Percentiles rank a stretch among this genome's conserved stretches.
phyloP scores from a whole-genome alignment of 2,888 invertebrate species.

The Acanthoscelides obtectus region DNA sequence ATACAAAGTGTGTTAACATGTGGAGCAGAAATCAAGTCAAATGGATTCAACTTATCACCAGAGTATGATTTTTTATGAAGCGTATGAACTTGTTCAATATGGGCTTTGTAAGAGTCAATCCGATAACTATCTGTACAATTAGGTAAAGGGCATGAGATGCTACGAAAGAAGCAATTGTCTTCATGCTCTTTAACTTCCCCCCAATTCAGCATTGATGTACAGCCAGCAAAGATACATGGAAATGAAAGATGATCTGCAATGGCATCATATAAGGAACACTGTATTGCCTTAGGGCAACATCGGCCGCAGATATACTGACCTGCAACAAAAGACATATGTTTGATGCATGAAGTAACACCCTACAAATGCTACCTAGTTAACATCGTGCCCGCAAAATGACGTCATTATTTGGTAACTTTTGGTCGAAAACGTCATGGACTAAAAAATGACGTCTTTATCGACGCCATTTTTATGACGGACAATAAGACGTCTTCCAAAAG shows the following conservation, averaged over 20 bases:
- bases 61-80: background rate
- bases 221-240: background rate
- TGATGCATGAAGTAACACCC: too few relatives aligned
- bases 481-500: too few relatives aligned
- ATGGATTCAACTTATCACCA: background rate
- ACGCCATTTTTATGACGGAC: too few relatives aligned
- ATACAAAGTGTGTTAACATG: background rate
- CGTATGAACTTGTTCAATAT: background rate
- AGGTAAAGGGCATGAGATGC: background rate
- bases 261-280: background rate
- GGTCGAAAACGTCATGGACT: too few relatives aligned
- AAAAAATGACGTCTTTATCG: too few relatives aligned
- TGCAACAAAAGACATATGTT: too few relatives aligned
- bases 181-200: background rate
- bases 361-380: too few relatives aligned
- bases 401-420: too few relatives aligned
- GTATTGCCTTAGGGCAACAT: too few relatives aligned
- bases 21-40: background rate
- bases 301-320: too few relatives aligned
- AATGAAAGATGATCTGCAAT: background rate
- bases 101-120: background rate
- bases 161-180: background rate
- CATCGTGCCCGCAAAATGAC: too few relatives aligned
- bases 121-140: background rate
- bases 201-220: background rate